Evolutionary conservation across 1,140 invertebrate genomes (phyloP).

Genomic region (Bradysia coprophila): DNA sequence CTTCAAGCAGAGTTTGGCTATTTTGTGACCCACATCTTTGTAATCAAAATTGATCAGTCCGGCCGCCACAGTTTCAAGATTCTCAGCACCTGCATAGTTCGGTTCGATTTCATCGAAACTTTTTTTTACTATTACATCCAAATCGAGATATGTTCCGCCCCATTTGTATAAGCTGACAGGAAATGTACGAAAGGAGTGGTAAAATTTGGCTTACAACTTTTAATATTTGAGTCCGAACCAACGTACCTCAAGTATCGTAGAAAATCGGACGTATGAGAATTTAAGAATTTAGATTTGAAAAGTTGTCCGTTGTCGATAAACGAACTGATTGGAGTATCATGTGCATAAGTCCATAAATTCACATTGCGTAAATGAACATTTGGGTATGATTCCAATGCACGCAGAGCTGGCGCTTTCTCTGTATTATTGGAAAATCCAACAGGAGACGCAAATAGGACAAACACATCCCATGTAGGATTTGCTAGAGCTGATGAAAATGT

Average conservation of each 20-base stretch:
- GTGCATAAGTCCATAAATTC: conserved; percentile 33
- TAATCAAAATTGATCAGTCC: conserved; percentile 42
- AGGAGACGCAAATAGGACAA: conserved; percentile 32
- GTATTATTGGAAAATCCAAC: conserved; percentile 7
- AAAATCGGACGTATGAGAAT: conserved; percentile 44
- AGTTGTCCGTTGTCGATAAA: conserved; percentile 34
- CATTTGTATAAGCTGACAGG: conserved; percentile 46
- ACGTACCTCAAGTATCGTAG: no score
- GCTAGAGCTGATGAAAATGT: no score
- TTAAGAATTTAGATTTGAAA: conserved; percentile 29
- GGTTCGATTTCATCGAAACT: conserved; percentile 31
- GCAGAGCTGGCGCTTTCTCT: conserved; percentile 11
- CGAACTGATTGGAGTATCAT: conserved; percentile 35
- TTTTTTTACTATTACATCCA: conserved; percentile 51
- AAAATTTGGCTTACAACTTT: no score
- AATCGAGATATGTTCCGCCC: conserved; percentile 58
- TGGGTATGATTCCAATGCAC: conserved; percentile 27
- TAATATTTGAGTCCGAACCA: no score
- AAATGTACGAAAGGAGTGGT: no score
- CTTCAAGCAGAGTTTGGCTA: conserved; percentile 34
- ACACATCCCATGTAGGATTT: conserved; percentile 35
- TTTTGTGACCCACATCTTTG: conserved; percentile 30
- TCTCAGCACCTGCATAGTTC: conserved; percentile 47
- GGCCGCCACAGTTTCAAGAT: conserved; percentile 33
- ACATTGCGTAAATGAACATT: conserved; percentile 38